Evolutionary conservation across 2,888 invertebrate species (phyloP), one percentile per base, ranked within the genome.

Genomic region (Platypus cylindrus): DNA sequence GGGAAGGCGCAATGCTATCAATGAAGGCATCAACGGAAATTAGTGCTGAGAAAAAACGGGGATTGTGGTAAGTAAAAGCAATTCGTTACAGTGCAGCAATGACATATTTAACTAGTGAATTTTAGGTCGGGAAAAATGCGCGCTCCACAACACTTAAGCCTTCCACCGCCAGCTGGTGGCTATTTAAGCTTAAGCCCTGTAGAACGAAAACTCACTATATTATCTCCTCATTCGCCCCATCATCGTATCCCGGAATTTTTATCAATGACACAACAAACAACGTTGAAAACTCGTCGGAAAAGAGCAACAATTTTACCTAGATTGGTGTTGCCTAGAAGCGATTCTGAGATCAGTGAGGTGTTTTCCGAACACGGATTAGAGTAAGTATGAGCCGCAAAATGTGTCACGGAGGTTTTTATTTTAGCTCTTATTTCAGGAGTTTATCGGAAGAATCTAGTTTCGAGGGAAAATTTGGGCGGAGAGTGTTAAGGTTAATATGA

Each of bases 201-300:
- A 2, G 68, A 70, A 48, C 55, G 78, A 9, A 71, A 70, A 45
- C 70, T 86, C 32, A 84, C 82, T 24, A 86, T 86, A 38, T 63
- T 86, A 38, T 85, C 85, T 47, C 80, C 81, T 1, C 81, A 80
- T 56, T 78, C 78, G 52, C 86, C 85, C 0, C 69, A 78, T 52
- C 69, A 78, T 52, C 76, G 78, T 38, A 67, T 71, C 43, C 67
- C 71, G 1, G 83, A 83, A 48, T 64, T 79, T 45, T 69, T 72
- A 48, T 72, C 73, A 62, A 66, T 73, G 32, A 59, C 69, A 3
- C 70, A 72, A 17, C 70, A 72, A 36, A 62, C 70, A 13, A 66
- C 65, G 15, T 50, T 66, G 35, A 54, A 62, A 38, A 60, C 66
- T 34, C 65, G 78, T 38, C 66, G 78, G 53, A 78, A 78, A 64